phyloP scores from a whole-genome alignment of 2,113 vertebrate genomes.

The Oryzias javanicus region DNA sequence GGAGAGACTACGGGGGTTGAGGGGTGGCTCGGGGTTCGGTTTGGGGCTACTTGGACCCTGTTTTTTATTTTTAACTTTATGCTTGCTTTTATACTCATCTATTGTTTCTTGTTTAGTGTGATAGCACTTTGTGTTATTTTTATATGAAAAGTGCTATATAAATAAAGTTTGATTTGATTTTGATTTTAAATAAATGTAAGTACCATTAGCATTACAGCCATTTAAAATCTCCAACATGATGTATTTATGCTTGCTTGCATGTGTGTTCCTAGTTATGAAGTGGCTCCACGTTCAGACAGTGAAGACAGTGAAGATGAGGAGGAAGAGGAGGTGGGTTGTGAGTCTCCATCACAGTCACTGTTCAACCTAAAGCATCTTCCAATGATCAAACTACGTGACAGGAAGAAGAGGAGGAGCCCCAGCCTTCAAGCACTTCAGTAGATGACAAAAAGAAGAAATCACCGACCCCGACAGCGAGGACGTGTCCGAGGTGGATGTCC shows the following conservation, averaged over 20 bases:
- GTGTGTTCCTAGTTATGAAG: slow-evolving; percentile 83
- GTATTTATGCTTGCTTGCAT: not conserved
- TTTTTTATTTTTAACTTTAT: no score
- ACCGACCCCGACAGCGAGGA: slow-evolving; percentile 91
- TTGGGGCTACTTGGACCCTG: no score
- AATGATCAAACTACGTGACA: slow-evolving; percentile 40
- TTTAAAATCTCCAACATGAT: not conserved
- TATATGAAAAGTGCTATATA: no score
- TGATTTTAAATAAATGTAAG: no score
- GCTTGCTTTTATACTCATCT: no score
- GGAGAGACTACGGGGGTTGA: no score
- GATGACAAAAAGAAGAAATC: slow-evolving; percentile 94
- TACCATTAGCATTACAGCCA: not conserved
- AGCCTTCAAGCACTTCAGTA: slow-evolving; percentile 61
- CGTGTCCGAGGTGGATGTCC: slow-evolving; percentile 88
- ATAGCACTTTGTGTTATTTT: no score
- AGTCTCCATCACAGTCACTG: not conserved
- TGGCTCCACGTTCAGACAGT: slow-evolving; percentile 93
- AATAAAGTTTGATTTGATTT: no score
- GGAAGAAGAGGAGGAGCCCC: slow-evolving; percentile 89
- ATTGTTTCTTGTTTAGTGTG: no score
- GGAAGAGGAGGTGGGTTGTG: slow-evolving; percentile 83
- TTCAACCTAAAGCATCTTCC: not conserved
- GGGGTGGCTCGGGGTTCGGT: no score
- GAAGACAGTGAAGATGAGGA: slow-evolving; percentile 91